These are phyloP conservation scores for Machimus rusticus DNA, from an alignment of 2,888 invertebrate genomes.

Conservation along the genomic window DNA sequence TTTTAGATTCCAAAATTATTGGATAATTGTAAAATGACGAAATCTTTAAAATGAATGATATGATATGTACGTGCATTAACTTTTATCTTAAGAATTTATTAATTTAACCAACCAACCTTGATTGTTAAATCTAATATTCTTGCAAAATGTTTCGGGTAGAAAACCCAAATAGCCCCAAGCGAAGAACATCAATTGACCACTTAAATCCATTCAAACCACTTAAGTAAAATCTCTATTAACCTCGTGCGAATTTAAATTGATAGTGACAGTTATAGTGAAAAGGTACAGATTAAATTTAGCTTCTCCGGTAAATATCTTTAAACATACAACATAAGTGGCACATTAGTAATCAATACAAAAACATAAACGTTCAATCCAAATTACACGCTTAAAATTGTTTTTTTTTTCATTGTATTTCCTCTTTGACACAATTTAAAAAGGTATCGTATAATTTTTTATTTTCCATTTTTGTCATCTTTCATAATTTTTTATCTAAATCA, in stretches of 20 bases:
- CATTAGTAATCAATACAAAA: conserved; percentile 7
- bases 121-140: not conserved
- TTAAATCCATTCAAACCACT: not conserved
- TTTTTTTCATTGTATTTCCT: not conserved
- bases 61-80: not conserved
- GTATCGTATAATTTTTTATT: not conserved
- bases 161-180: not conserved
- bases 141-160: not conserved
- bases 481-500: conserved; percentile 10
- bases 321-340: conserved; percentile 3
- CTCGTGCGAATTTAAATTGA: not conserved
- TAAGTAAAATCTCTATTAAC: not conserved
- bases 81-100: not conserved
- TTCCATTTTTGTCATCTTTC: not conserved
- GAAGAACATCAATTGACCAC: not conserved
- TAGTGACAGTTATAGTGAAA: not conserved
- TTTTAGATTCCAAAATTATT: too few species aligned
- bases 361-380: not conserved
- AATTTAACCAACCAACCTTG: too few species aligned
- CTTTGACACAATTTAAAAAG: not conserved
- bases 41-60: not conserved
- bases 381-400: not conserved
- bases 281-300: not conserved
- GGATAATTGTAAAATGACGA: not conserved
- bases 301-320: not conserved